These are phyloP conservation scores for Natrix natrix DNA, from an alignment of 2,797 vertebrate genomes.

Conservation along the genomic window DNA sequence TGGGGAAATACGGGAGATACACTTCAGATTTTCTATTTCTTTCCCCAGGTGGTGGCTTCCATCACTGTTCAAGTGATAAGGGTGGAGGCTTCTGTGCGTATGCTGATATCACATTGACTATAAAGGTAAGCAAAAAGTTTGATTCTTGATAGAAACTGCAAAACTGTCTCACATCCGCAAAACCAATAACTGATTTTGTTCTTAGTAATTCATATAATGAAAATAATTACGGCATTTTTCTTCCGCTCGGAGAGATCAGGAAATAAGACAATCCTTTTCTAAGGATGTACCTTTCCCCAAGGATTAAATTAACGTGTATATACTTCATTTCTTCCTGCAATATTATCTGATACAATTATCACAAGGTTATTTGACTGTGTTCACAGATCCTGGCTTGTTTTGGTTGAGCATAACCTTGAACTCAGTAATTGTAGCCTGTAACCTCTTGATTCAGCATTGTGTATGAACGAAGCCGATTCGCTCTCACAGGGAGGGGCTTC, in stretches of 20 bases:
- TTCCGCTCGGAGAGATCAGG: neutral
- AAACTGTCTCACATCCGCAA: neutral
- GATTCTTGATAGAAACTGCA: neutral
- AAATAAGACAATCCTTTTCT: neutral
- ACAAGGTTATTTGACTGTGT: neutral
- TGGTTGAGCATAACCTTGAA: neutral
- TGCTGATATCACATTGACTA: slow-evolving; percentile 90
- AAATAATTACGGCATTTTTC: neutral
- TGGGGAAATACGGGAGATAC: neutral
- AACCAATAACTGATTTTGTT: neutral
- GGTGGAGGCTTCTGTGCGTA: slow-evolving; percentile 98
- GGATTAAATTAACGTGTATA: neutral
- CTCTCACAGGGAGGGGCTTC: too few species aligned
- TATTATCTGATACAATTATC: neutral
- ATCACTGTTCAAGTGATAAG: slow-evolving; percentile 92
- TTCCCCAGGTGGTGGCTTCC: slow-evolving; percentile 91
- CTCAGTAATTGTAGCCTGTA: neutral
- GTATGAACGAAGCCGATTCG: neutral
- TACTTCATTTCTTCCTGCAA: neutral
- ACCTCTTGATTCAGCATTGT: neutral
- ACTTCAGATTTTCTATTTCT: neutral
- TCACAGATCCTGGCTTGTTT: neutral
- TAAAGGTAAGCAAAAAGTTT: slow-evolving; percentile 78
- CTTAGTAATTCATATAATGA: neutral
- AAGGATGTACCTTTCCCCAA: neutral